A percentile compares a stretch with the other conserved stretches of the same genome.
These are phyloP conservation scores for Sussaba pulchella DNA, from an alignment of 2,888 invertebrate genomes.

Conservation along the genomic window DNA sequence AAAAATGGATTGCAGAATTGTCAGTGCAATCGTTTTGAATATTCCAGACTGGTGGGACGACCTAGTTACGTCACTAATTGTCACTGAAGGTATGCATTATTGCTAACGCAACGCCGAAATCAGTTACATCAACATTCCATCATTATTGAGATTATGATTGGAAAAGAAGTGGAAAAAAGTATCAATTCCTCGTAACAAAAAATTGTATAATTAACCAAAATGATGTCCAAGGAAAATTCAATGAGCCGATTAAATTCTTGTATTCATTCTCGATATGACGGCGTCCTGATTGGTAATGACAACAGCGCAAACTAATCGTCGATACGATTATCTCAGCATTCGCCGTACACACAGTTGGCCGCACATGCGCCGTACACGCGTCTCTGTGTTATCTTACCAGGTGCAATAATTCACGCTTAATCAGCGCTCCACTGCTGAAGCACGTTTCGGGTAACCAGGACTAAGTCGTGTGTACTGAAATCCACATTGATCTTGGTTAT, in stretches of 20 bases:
- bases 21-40: slow-evolving; percentile 58
- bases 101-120: background rate
- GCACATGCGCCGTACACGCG: slow-evolving; percentile 25
- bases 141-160: too few relatives aligned
- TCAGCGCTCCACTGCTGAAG: slow-evolving; percentile 39
- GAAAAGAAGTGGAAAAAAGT: too few relatives aligned
- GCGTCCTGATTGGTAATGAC: slow-evolving; percentile 72
- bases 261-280: too few relatives aligned
- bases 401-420: slow-evolving; percentile 60
- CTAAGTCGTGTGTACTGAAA: slow-evolving; percentile 52
- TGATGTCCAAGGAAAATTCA: slow-evolving; percentile 55
- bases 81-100: background rate
- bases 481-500: slow-evolving; percentile 41
- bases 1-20: slow-evolving; percentile 27
- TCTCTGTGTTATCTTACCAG: slow-evolving; percentile 24
- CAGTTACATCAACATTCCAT: too few relatives aligned
- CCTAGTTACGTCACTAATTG: slow-evolving; percentile 53
- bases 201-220: too few relatives aligned
- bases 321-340: background rate
- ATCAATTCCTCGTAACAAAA: too few relatives aligned
- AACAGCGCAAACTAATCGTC: slow-evolving; percentile 6
- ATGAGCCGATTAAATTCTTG: slow-evolving; percentile 74
- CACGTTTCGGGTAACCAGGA: slow-evolving; percentile 24
- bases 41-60: slow-evolving; percentile 76
- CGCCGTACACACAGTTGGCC: slow-evolving; percentile 12